Evolutionary conservation across 2,888 invertebrate species (phyloP), one percentile per base, ranked within the genome.

Genomic region (Parasteatoda lunata): DNA sequence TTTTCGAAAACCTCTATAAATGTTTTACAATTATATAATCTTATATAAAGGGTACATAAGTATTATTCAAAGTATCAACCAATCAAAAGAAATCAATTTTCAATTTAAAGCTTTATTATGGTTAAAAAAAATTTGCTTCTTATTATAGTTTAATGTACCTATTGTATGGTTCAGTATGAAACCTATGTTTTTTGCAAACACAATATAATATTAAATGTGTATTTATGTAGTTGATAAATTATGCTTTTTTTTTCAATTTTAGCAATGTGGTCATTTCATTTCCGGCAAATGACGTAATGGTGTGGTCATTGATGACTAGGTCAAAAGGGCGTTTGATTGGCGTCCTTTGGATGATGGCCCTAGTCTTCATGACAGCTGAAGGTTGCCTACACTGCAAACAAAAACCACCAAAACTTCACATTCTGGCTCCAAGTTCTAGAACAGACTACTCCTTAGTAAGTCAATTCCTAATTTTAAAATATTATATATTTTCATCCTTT

Each of bases 361-460:
- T 45, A 9, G 54, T 73, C 59, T 15, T 75, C 59, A n/a, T 80
- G 54, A 77, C 52, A 8, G 75, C 68, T 30, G 84, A 82, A 15
- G 78, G 84, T 47, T 83, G 84, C 48, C 77, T 83, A 7, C 75
- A 82, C 48, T 84, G 88, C 69, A 82, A 80, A 75, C 87, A 79
- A n/a, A 80, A 84, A 65, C 84, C 84, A 6, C 76, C 84, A 30
- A 85, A 85, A 65, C 65, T 85, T 5, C 76, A 79, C 15, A 51
- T 77, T 4, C 54, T 47, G 95, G 69, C 73, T 0, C 78, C 84
- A 7, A 68, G 66, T 11, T 51, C 76, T 4, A 64, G 79, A 15
- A 52, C n/a, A 1, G 85, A 77, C 51, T 73, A 84, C 7, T 30
- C 47, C 4, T 15, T 84, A 47, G 85, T 85, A 30, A 80, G 85